Evolutionary conservation across 2,888 invertebrate genomes (phyloP), one percentile per base, ranked within the genome.

Genomic region (Stenodema calcarata): DNA sequence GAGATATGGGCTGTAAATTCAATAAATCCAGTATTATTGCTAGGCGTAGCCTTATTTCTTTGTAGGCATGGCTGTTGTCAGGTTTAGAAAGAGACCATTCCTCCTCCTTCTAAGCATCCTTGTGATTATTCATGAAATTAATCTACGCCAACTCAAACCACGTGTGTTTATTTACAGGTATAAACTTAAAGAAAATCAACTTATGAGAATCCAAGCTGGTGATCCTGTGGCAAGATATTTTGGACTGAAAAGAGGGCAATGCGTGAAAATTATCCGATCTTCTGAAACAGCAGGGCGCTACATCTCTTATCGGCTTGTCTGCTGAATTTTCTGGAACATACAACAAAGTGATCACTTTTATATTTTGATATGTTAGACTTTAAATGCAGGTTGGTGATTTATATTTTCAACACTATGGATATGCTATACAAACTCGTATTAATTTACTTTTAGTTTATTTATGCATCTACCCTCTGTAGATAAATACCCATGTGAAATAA

Each of bases 221-320:
- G 99, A 99, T 92, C 99, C 99, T 0, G 99, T 99, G 0, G 97
- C 99, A 0, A 93, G 99, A 91, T 99, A 99, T 92, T 99, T 98
- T 92, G 99, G 99, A 87, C 93, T 99, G 12, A 99, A 98, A 91
- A 94, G 99, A 92, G 99, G 99, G 89, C 99, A 99, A 94, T 97
- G 98, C 89, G 98, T 99, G 80, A 99, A 99, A 93, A 99, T 99
- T 91, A 98, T 99, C 90, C 94, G 99, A 89, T 95, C 98, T 9
- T 99, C 98, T 30, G 99, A 99, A 93, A 99, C 99, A 62, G 99
- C 99, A 42, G 99, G 99, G 73, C 94, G 99, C 91, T 99, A 99
- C 91, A 99, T 99, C 92, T 99, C 99, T 54, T 99, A 99, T 91
- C 94, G 99, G 91, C 93, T 98, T 90, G 98, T 98, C 86, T 97